These are phyloP conservation scores for Aeoliscus strigatus DNA, from an alignment of 2,797 vertebrate species.

Conservation along the genomic window DNA sequence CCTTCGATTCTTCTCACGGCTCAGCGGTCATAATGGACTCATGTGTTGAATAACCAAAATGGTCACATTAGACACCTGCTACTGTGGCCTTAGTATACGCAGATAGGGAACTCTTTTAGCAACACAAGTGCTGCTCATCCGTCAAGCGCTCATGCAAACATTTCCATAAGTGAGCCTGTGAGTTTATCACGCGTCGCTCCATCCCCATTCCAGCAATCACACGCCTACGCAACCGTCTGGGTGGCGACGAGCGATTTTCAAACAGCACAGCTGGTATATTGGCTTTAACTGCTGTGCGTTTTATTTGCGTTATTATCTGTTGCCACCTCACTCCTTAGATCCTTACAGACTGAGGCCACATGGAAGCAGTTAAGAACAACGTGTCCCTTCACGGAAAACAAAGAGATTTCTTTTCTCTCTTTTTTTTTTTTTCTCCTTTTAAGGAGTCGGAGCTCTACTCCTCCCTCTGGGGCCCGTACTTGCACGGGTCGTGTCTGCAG, in stretches of 20 bases:
- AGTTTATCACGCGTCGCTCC: conserved; percentile 55
- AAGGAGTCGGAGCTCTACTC: conserved; percentile 58
- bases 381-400: conserved; percentile 67
- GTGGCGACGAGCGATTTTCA: conserved; percentile 63
- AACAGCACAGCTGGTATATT: conserved; percentile 59
- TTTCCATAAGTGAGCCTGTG: conserved; percentile 60
- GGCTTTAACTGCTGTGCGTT: conserved; percentile 63
- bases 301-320: conserved; percentile 72
- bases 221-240: conserved; percentile 55
- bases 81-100: conserved; percentile 59
- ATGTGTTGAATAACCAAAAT: conserved; percentile 77
- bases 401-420: conserved; percentile 27
- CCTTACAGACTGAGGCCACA: conserved; percentile 61
- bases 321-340: conserved; percentile 67
- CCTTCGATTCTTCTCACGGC: conserved; percentile 69
- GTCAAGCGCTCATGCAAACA: conserved; percentile 67
- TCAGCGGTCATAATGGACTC: conserved; percentile 74
- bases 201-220: conserved; percentile 50
- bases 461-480: conserved; percentile 56
- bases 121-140: conserved; percentile 65
- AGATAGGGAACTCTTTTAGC: conserved; percentile 60
- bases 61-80: conserved; percentile 80
- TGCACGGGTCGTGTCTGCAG: conserved; percentile 63
- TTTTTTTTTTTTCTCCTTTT: no score
- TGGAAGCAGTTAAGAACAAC: conserved; percentile 65